Conservation (phyloP, 2,888 invertebrate genomes). For the Ichneumon xanthorius region DNA sequence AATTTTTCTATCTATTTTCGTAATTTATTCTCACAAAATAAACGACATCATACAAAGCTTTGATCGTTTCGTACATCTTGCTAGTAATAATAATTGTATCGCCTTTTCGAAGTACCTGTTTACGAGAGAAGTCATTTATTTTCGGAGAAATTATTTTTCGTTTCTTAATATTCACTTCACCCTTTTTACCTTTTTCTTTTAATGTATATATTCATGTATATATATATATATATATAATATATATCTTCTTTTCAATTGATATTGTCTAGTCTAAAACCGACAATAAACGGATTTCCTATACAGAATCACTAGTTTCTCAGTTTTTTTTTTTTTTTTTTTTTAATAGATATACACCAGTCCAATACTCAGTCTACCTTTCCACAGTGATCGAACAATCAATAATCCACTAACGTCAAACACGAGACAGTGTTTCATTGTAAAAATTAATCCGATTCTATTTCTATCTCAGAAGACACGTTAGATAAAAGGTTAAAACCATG, state of each 20-base stretch:
- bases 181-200: slow-evolving; percentile 7
- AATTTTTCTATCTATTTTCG: slow-evolving; percentile 47
- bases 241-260: slow-evolving; percentile 40
- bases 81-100: slow-evolving; percentile 50
- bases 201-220: slow-evolving; percentile 47
- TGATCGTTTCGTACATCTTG: slow-evolving; percentile 61
- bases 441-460: slow-evolving; percentile 52
- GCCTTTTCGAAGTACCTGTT: slow-evolving; percentile 61
- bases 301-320: slow-evolving; percentile 48
- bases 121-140: slow-evolving; percentile 40
- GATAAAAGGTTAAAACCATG: slow-evolving; percentile 11
- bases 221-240: slow-evolving; percentile 52
- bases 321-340: background rate
- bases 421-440: slow-evolving; percentile 46
- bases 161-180: slow-evolving; percentile 45
- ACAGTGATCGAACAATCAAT: slow-evolving; percentile 41
- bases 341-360: slow-evolving; percentile 43
- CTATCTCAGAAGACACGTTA: background rate
- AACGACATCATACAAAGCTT: slow-evolving; percentile 61
- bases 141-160: slow-evolving; percentile 49
- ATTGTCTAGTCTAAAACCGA: slow-evolving; percentile 62
- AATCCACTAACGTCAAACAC: background rate
- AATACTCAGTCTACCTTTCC: slow-evolving; percentile 37
- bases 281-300: slow-evolving; percentile 62
- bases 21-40: slow-evolving; percentile 62